A percentile compares a stretch with the other conserved stretches of the same genome.
phyloP scores from a whole-genome alignment of 2,113 vertebrate species.

The Sarotherodon lohbergeri region DNA sequence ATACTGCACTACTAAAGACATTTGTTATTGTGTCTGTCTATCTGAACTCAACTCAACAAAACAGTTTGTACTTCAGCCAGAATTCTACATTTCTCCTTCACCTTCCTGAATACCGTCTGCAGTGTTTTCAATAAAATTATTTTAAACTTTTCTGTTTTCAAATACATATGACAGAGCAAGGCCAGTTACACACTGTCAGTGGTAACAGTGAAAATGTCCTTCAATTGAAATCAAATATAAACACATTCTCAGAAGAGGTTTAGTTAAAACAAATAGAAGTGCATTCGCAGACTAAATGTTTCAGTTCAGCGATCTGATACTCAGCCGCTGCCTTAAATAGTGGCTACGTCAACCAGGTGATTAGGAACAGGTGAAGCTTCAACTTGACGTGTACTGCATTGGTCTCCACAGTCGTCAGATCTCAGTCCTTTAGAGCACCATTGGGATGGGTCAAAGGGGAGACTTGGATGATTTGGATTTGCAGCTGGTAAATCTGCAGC shows the following conservation, averaged over 20 bases:
- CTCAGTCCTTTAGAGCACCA: background rate
- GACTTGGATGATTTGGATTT: background rate
- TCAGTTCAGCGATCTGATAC: background rate
- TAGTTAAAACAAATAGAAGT: background rate
- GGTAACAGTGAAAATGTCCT: background rate
- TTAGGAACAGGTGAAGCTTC: background rate
- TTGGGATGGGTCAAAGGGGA: background rate
- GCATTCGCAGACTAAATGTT: background rate
- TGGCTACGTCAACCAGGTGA: background rate
- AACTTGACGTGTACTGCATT: background rate
- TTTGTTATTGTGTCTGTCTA: background rate
- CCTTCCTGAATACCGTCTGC: background rate
- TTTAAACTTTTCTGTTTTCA: background rate
- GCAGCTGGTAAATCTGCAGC: background rate
- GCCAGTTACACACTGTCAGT: background rate
- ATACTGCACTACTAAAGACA: background rate
- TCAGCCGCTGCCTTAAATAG: background rate
- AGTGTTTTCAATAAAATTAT: background rate
- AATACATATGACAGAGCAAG: background rate
- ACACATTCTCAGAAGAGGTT: background rate
- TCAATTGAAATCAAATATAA: background rate
- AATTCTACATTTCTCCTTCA: background rate
- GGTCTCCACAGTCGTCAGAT: background rate
- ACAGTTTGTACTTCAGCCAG: background rate
- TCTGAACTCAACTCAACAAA: background rate